Evolutionary conservation across 2,113 vertebrate species (phyloP).

Genomic region (Hippocampus mohnikei): DNA sequence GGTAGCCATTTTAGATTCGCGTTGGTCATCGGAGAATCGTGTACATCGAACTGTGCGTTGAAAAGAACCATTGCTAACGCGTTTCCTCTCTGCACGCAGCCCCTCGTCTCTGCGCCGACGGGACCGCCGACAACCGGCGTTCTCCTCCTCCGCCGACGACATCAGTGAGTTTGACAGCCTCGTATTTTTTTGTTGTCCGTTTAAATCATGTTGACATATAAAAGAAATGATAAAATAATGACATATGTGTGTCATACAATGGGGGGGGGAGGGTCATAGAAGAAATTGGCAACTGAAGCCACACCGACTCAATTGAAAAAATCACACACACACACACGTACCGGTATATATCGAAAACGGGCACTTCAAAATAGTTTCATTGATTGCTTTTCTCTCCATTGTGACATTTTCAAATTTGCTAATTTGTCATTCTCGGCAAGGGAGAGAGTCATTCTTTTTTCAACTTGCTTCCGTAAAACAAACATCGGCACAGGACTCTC

Average conservation of each 20-base stretch:
- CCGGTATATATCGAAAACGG: too few species aligned
- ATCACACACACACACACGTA: too few species aligned
- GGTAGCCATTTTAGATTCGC: background rate
- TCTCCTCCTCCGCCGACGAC: constrained; percentile 48
- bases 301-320: too few species aligned
- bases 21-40: background rate
- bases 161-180: background rate
- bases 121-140: constrained; percentile 77
- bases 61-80: background rate
- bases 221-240: too few species aligned
- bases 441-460: constrained; percentile 41
- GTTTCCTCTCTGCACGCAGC: constrained; percentile 46
- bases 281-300: background rate
- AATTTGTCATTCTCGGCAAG: too few species aligned
- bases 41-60: too few species aligned
- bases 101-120: constrained; percentile 73
- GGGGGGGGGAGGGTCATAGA: background rate
- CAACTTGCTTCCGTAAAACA: constrained; percentile 39
- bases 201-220: too few species aligned
- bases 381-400: background rate
- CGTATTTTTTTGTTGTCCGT: too few species aligned
- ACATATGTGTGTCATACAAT: too few species aligned
- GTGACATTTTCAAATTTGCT: background rate
- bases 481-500: constrained; percentile 18
- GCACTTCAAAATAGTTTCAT: background rate